Base-by-base conservation (phyloP, 2,888 invertebrate species). In the Hoplodrina ambigua region DNA sequence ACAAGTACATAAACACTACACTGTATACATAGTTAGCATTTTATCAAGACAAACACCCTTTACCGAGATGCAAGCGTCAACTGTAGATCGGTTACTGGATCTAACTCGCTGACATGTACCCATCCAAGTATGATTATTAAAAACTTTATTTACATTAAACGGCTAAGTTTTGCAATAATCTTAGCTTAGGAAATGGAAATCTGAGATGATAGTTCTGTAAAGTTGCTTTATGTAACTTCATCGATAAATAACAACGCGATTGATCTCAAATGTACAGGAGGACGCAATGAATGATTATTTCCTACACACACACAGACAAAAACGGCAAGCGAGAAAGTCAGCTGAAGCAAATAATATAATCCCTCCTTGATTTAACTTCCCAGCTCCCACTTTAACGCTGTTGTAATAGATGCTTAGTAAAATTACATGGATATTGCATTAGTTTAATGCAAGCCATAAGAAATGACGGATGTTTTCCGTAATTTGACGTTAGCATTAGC, bases 361-460 rank as follows among this genome's bases (percentile, higher is more conserved):
- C 33, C 5, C 46, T 46, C 41, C 4, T 49, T 37, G 5, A 30
- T 30, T 11, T 1, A 25, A 25, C 4, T 64, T 44, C 20, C 44
- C 25, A 44, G 13, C 11, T 56, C 13, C 17, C 5, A 13, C 15
- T 59, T 30, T 54, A 57, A 30, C n/a, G 52, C n/a, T 72, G 25
- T 41, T 46, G 13, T 25, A 50, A 75, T 53, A 72, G 41, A 49
- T 57, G 15, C 30, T 50, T 59, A 25, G 55, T 46, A 50, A 20
- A 62, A 58, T 56, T 20, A 62, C 67, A 53, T 44, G 58, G 30
- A 19, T 46, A 53, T 67, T 76, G 52, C 62, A 60, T 80, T 80
- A 78, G 20, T 56, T 50, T 60, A 20, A 46, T 52, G 53, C 57
- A 61, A 33, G 20, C 52, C 50, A 55, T 55, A 33, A 33, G 30